Conservation (phyloP, 2,888 invertebrate species). For the Eristalis arbustorum region DNA sequence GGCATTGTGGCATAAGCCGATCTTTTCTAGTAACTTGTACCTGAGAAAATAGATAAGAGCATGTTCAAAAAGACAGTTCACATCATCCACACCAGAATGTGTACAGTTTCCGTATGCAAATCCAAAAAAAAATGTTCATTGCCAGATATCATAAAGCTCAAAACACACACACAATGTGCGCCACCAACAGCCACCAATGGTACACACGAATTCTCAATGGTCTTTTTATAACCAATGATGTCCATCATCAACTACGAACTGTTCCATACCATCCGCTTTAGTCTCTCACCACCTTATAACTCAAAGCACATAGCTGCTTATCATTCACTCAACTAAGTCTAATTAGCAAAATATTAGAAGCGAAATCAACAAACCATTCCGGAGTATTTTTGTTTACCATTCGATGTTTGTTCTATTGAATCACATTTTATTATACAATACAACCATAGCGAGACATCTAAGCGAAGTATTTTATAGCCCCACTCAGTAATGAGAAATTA, state of each 20-base stretch:
- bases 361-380: neutral
- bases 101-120: no score
- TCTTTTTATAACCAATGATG: neutral
- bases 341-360: constrained; percentile 8
- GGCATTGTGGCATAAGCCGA: no score
- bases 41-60: no score
- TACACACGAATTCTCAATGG: neutral
- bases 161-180: neutral
- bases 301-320: constrained; percentile 10
- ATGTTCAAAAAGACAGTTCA: no score
- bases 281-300: neutral
- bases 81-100: no score
- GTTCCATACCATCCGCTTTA: neutral
- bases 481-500: constrained; percentile 39
- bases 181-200: neutral
- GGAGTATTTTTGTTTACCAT: constrained; percentile 50
- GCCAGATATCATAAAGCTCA: no score
- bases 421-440: constrained; percentile 36
- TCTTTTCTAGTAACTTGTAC: no score
- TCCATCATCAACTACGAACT: neutral
- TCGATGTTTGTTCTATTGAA: constrained; percentile 31
- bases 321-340: constrained; percentile 25
- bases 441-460: constrained; percentile 26
- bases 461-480: constrained; percentile 45
- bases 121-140: no score